A percentile compares a stretch with the other conserved stretches of the same genome.
phyloP scores from a whole-genome alignment of 2,888 invertebrate genomes.

The Stenurella melanura region DNA sequence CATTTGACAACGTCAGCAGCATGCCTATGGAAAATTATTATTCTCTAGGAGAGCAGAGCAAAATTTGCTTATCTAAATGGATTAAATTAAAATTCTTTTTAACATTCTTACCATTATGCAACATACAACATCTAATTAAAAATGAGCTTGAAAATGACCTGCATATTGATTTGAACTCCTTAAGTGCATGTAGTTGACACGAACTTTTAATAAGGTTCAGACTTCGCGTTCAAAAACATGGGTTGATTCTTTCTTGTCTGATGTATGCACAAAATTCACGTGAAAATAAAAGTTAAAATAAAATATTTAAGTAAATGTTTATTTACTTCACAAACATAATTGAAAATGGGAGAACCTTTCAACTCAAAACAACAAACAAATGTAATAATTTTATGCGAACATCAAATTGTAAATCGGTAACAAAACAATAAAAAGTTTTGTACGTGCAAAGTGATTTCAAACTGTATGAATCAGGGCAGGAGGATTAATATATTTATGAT shows the following conservation, averaged over 20 bases:
- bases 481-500: too few relatives aligned
- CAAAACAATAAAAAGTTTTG: too few relatives aligned
- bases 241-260: neutral
- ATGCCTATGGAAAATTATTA: neutral
- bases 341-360: too few relatives aligned
- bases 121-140: neutral
- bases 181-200: neutral
- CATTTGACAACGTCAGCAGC: neutral
- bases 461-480: too few relatives aligned
- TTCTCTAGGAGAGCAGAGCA: neutral
- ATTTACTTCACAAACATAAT: too few relatives aligned
- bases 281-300: too few relatives aligned
- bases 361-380: too few relatives aligned
- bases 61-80: neutral
- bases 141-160: neutral
- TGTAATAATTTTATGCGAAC: too few relatives aligned
- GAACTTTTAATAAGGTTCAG: neutral
- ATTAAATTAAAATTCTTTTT: neutral
- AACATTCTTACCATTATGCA: neutral
- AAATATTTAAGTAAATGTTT: too few relatives aligned
- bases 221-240: neutral
- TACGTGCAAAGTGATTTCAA: too few relatives aligned
- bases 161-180: neutral
- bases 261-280: too few relatives aligned
- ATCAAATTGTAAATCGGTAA: too few relatives aligned